Evolutionary conservation across 2,888 invertebrate species (phyloP).

Genomic region (Abrostola triplasia): DNA sequence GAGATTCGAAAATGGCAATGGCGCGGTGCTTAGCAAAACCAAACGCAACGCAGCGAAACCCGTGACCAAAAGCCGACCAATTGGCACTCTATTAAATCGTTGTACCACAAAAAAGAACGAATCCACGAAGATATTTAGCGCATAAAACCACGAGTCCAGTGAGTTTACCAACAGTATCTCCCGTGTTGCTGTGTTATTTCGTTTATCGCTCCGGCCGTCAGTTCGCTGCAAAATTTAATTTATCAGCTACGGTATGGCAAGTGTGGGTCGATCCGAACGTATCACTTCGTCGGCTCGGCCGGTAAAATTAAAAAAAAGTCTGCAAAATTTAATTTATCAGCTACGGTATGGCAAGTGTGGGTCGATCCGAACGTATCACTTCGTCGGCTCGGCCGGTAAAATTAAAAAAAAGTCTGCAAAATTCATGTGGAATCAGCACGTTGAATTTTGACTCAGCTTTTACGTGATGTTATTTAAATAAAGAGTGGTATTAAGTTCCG

Average conservation of each 20-base stretch:
- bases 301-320: conserved; percentile 32
- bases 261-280: conserved; percentile 56
- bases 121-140: conserved; percentile 30
- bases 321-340: conserved; percentile 68
- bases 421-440: conserved; percentile 24
- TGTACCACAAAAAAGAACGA: conserved; percentile 24
- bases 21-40: conserved; percentile 15
- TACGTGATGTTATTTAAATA: conserved; percentile 12
- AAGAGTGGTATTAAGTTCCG: conserved; percentile 4
- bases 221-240: conserved; percentile 70
- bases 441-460: conserved; percentile 12
- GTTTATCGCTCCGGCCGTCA: conserved; percentile 63
- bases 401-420: conserved; percentile 32
- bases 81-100: conserved; percentile 37
- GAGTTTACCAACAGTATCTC: conserved; percentile 39
- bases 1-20: conserved; percentile 1
- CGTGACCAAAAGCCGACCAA: conserved; percentile 17
- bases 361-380: conserved; percentile 59
- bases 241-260: conserved; percentile 60
- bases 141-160: conserved; percentile 28
- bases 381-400: conserved; percentile 25
- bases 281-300: conserved; percentile 47
- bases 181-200: conserved; percentile 46
- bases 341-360: conserved; percentile 49
- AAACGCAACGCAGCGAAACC: conserved; percentile 7